Conservation (phyloP, 2,797 vertebrate species). For the Pogoniulus pusillus region DNA sequence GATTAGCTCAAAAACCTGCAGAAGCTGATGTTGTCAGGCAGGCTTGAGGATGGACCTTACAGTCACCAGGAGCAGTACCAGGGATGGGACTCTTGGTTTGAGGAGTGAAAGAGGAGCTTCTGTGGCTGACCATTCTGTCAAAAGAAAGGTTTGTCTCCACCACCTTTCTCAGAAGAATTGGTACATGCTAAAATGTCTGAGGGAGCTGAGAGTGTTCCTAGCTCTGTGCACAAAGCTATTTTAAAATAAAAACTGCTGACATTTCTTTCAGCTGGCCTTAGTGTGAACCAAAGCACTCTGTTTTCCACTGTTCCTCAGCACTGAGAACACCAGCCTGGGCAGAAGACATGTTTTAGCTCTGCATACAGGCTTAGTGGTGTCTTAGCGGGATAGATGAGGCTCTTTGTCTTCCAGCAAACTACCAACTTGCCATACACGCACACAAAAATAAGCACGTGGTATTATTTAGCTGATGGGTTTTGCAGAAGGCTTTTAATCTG, state of each 20-base stretch:
- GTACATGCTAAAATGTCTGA: neutral
- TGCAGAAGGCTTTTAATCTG: neutral
- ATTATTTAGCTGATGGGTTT: neutral
- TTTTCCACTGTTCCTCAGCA: neutral
- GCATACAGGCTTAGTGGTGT: neutral
- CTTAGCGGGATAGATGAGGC: neutral
- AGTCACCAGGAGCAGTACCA: fast-evolving
- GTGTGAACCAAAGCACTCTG: neutral
- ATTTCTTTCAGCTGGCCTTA: neutral
- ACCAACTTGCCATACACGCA: neutral
- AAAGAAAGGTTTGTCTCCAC: neutral
- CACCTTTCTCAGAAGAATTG: neutral
- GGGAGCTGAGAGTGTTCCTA: neutral
- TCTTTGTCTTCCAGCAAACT: neutral
- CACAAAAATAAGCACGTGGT: too few relatives aligned
- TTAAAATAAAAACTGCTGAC: constrained; percentile 29
- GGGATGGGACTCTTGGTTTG: neutral
- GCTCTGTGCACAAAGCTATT: neutral
- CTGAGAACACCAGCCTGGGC: neutral
- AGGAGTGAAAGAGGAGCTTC: neutral
- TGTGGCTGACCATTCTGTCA: neutral
- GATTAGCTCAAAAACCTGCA: neutral
- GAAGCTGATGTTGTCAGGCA: neutral
- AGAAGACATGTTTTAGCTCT: neutral
- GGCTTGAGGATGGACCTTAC: neutral